These are phyloP conservation scores for Lepidocyrtoides sp. DNA, from an alignment of 2,888 invertebrate genomes.

Conservation along the genomic window DNA sequence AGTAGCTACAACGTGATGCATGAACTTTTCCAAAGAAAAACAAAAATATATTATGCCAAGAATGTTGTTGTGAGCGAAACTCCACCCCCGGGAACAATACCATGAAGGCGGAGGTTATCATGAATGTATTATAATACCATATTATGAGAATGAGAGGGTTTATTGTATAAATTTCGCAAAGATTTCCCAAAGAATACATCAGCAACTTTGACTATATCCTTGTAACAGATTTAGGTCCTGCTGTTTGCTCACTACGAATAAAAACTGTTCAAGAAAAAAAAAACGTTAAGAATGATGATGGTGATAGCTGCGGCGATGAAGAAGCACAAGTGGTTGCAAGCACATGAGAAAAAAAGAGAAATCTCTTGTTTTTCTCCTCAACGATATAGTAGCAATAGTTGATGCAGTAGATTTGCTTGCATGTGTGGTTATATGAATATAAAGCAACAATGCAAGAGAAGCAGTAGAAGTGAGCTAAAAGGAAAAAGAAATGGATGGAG, in stretches of 20 bases:
- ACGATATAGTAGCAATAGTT: neutral
- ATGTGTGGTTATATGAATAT: conserved; percentile 10
- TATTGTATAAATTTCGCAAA: conserved; percentile 53
- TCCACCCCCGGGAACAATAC: conserved; percentile 47
- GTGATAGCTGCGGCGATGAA: neutral
- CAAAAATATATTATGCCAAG: neutral
- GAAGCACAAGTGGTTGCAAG: conserved; percentile 39
- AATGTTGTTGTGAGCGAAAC: neutral
- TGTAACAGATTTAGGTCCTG: neutral
- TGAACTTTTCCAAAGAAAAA: neutral
- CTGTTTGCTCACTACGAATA: no score
- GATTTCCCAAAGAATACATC: conserved; percentile 37
- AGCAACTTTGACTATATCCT: neutral
- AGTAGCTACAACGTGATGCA: neutral
- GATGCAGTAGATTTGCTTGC: neutral
- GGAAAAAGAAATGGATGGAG: neutral
- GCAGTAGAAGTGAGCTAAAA: neutral
- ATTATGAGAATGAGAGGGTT: conserved; percentile 21
- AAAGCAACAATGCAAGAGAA: neutral
- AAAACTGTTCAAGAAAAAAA: neutral
- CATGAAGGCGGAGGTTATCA: conserved; percentile 34
- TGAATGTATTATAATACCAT: conserved; percentile 52
- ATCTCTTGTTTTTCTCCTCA: neutral
- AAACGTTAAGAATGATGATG: neutral
- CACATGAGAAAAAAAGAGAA: neutral